phyloP scores from a whole-genome alignment of 2,113 vertebrate species.

The Crotalus horridus region DNA sequence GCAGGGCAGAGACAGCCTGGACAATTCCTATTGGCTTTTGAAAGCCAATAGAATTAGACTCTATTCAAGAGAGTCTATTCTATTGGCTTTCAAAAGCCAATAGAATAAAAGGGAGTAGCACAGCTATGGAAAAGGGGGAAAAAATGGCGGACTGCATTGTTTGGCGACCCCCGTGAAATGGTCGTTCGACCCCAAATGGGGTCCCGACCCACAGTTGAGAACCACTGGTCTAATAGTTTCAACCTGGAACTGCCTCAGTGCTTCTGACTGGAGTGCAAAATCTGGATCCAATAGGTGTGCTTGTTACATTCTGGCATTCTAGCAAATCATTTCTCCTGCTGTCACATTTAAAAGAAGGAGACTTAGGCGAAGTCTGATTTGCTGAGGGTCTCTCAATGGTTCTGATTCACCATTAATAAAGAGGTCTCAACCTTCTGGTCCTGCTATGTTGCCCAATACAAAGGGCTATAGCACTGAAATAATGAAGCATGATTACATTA shows the following conservation, averaged over 20 bases:
- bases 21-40: too few relatives aligned
- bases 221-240: background rate
- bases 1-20: too few relatives aligned
- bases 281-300: background rate
- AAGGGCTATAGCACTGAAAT: background rate
- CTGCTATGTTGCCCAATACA: background rate
- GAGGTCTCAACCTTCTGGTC: background rate
- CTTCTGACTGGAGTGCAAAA: background rate
- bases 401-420: background rate
- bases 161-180: too few relatives aligned
- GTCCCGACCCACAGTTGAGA: too few relatives aligned
- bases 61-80: too few relatives aligned
- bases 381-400: background rate
- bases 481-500: background rate
- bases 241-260: background rate
- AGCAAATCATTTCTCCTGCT: background rate
- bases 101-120: too few relatives aligned
- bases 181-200: too few relatives aligned
- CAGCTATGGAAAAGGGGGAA: too few relatives aligned
- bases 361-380: background rate
- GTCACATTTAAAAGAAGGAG: background rate
- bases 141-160: too few relatives aligned
- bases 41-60: too few relatives aligned
- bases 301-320: background rate
- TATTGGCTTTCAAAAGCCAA: too few relatives aligned